phyloP scores from a whole-genome alignment of 92 coral and sea anemone genomes.

The Ricordea florida region DNA sequence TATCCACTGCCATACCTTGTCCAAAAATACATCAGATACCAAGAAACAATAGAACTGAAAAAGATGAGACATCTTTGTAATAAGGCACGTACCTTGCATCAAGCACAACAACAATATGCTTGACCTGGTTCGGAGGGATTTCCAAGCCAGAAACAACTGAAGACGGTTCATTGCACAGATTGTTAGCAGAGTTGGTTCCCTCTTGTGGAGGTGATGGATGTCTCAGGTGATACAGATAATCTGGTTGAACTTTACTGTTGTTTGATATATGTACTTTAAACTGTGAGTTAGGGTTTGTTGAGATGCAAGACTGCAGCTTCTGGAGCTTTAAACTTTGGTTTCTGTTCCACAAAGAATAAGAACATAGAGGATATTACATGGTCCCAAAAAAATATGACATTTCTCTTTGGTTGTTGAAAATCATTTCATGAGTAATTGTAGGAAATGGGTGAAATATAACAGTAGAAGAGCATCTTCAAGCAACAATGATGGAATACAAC shows the following conservation, averaged over 20 bases:
- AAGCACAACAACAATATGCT: constrained; percentile 38
- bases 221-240: background rate
- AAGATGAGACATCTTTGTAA: too few species aligned
- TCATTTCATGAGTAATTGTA: too few species aligned
- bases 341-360: background rate
- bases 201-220: background rate
- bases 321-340: constrained; percentile 36
- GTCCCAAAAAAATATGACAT: background rate
- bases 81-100: constrained; percentile 72
- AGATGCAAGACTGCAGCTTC: constrained; percentile 58
- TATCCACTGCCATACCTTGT: too few species aligned
- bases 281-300: constrained; percentile 72
- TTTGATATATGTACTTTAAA: constrained; percentile 29
- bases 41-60: too few species aligned
- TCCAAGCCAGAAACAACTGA: constrained; percentile 55
- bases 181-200: constrained; percentile 10
- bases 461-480: too few species aligned
- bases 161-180: constrained; percentile 1
- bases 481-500: too few species aligned
- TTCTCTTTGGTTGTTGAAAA: too few species aligned
- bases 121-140: constrained; percentile 51
- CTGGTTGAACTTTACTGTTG: background rate
- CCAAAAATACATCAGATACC: too few species aligned
- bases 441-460: too few species aligned
- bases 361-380: background rate